Evolutionary conservation across 2,113 vertebrate species (phyloP), one percentile per base, ranked within the genome.

Genomic region (Chitala chitala): DNA sequence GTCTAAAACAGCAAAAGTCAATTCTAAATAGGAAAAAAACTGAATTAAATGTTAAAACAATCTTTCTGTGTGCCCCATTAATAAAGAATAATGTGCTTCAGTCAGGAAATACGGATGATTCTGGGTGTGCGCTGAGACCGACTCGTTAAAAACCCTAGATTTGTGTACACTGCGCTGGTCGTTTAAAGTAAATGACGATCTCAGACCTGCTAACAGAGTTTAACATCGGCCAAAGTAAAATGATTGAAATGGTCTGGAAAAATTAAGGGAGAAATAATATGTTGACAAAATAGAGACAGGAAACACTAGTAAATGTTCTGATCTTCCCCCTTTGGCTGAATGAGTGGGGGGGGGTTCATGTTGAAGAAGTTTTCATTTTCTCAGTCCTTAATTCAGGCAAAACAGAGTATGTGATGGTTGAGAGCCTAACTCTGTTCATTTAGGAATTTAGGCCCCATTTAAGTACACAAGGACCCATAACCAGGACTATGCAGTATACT

Each of bases 251-350:
- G n/a, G n/a, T n/a, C n/a, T n/a, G n/a, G n/a, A n/a, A n/a, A n/a
- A n/a, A n/a, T n/a, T n/a, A n/a, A n/a, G n/a, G n/a, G n/a, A n/a
- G n/a, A n/a, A n/a, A n/a, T n/a, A n/a, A n/a, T n/a, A n/a, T n/a
- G n/a, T n/a, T 69, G 77, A 85, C 87, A 85, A 87, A 89, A 87
- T 85, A 80, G 81, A 90, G 87, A 87, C 82, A 81, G 82, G 79
- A 73, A 56, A 86, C 87, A 88, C 90, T 89, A 90, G 89, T 88
- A 89, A 88, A 90, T 86, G 89, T 90, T n/a, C n/a, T n/a, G n/a
- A n/a, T n/a, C n/a, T n/a, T n/a, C n/a, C n/a, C n/a, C n/a, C n/a
- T n/a, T n/a, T n/a, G n/a, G n/a, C n/a, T n/a, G n/a, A n/a, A n/a
- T n/a, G n/a, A n/a, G n/a, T n/a, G n/a, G n/a, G n/a, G n/a, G n/a